Evolutionary conservation across 2,888 invertebrate genomes (phyloP).

Genomic region (Electrophaes corylata): DNA sequence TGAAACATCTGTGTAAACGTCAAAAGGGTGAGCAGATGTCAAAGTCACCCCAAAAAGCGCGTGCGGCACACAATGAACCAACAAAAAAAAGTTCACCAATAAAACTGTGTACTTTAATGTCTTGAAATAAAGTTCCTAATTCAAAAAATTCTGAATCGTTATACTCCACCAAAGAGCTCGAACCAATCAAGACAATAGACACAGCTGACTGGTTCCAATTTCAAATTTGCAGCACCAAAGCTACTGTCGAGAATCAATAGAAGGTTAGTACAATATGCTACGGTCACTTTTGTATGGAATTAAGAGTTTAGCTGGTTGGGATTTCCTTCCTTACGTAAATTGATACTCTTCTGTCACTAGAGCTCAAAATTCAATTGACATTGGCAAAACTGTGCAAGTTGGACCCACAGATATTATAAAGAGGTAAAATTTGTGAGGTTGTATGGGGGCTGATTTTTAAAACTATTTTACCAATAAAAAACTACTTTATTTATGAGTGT

Average conservation of each 20-base stretch:
- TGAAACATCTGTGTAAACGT: slow-evolving; percentile 33
- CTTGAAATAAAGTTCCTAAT: background rate
- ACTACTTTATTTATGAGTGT: too few species aligned
- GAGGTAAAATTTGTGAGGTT: too few species aligned
- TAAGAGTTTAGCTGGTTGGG: slow-evolving; percentile 14
- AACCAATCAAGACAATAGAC: background rate
- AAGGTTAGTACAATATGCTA: slow-evolving; percentile 11
- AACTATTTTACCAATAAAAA: too few species aligned
- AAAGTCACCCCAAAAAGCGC: slow-evolving; percentile 26
- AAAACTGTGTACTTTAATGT: background rate
- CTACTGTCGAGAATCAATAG: slow-evolving; percentile 14
- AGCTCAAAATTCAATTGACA: background rate
- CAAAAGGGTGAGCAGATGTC: slow-evolving; percentile 32
- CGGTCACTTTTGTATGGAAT: slow-evolving; percentile 15
- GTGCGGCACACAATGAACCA: background rate
- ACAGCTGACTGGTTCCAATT: slow-evolving; percentile 17
- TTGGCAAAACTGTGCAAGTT: too few species aligned
- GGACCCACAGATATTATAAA: too few species aligned
- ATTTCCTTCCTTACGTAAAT: slow-evolving; percentile 6
- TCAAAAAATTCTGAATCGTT: background rate
- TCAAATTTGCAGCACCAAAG: slow-evolving; percentile 19
- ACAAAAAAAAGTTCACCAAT: background rate
- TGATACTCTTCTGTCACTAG: background rate
- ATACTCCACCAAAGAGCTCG: slow-evolving; percentile 1
- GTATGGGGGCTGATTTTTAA: too few species aligned